phyloP scores from a whole-genome alignment of 2,888 invertebrate species.

The Proisotoma minuta region DNA sequence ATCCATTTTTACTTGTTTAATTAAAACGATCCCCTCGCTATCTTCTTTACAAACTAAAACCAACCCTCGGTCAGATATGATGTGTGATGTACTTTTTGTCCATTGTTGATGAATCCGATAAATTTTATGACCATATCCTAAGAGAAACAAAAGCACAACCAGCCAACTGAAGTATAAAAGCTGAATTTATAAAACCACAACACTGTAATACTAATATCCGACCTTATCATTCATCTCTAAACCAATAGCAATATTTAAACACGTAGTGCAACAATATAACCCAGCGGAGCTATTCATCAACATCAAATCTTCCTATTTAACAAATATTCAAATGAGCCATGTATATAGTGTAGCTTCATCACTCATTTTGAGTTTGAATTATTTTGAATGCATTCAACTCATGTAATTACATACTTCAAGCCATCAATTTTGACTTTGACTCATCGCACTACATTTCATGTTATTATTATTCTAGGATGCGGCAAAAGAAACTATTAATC shows the following conservation, averaged over 20 bases:
- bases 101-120: conserved; percentile 1
- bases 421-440: conserved; percentile 12
- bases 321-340: conserved; percentile 13
- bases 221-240: conserved; percentile 2
- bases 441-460: conserved; percentile 8
- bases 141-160: too few relatives aligned
- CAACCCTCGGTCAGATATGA: too few relatives aligned
- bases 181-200: neutral
- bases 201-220: neutral
- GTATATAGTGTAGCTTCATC: conserved; percentile 1
- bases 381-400: conserved; percentile 1
- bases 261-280: neutral
- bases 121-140: too few relatives aligned
- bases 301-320: conserved; percentile 16
- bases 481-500: neutral
- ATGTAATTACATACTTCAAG: conserved; percentile 14
- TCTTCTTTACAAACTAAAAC: neutral
- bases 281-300: conserved; percentile 11
- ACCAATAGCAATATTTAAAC: neutral
- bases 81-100: too few relatives aligned
- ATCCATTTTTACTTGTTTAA: conserved; percentile 37
- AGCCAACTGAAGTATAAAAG: too few relatives aligned
- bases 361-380: conserved; percentile 3
- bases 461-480: neutral
- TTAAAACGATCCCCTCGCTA: conserved; percentile 34